phyloP scores from a whole-genome alignment of 2,113 vertebrate genomes.

The Thryonomys swinderianus region DNA sequence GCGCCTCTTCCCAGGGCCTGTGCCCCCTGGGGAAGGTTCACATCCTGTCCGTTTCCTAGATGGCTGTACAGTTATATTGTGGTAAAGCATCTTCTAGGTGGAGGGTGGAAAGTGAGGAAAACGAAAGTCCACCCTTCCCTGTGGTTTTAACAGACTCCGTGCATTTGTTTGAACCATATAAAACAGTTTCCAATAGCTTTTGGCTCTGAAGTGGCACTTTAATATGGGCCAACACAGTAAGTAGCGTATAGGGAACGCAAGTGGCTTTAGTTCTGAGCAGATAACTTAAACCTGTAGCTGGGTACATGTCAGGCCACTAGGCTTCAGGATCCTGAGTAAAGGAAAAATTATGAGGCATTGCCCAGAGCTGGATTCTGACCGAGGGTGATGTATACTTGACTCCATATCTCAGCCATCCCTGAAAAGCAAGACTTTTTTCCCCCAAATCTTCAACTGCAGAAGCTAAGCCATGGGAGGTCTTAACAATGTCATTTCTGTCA shows the following conservation, averaged over 20 bases:
- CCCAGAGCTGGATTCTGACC: neutral
- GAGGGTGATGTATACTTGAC: neutral
- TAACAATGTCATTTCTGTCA: neutral
- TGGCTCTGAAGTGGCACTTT: constrained; percentile 23
- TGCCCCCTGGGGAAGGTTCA: neutral
- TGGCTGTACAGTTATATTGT: neutral
- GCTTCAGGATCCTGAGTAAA: neutral
- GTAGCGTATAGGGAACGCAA: neutral
- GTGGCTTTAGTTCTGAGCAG: constrained; percentile 29
- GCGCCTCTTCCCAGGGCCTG: neutral
- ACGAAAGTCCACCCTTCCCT: neutral
- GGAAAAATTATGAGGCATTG: neutral
- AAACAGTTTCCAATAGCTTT: neutral
- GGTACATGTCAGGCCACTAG: neutral
- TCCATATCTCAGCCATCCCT: neutral
- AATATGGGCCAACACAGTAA: neutral
- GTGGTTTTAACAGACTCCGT: neutral
- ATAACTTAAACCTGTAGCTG: neutral
- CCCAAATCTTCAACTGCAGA: neutral
- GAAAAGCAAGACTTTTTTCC: neutral
- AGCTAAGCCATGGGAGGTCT: neutral
- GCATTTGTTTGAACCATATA: neutral
- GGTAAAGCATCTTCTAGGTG: neutral
- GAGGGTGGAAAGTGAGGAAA: neutral
- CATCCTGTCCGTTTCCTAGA: neutral